These are phyloP conservation scores for Macrotrachela quadricornifera DNA, from an alignment of 1,140 invertebrate species.

Conservation along the genomic window DNA sequence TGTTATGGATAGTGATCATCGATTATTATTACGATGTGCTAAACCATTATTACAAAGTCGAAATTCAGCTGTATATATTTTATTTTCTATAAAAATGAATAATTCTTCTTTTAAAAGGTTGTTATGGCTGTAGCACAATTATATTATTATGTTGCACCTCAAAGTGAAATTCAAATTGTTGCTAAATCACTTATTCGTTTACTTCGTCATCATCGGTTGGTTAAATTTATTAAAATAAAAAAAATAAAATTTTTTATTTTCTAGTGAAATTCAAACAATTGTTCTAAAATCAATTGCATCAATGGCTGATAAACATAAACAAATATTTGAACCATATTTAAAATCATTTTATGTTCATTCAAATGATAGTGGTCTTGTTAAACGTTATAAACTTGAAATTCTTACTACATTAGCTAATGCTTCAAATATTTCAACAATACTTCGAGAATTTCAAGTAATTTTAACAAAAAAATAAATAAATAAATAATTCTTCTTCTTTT, in stretches of 20 bases:
- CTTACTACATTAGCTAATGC: slow-evolving; percentile 85
- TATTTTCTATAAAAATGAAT: background rate
- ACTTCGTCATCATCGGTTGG: slow-evolving; percentile 47
- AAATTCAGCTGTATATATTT: slow-evolving; percentile 53
- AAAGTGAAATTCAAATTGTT: slow-evolving; percentile 49
- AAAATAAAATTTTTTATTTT: no score
- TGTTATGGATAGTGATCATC: slow-evolving; percentile 63
- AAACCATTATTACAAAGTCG: slow-evolving; percentile 81
- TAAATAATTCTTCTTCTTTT: no score
- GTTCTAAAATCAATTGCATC: slow-evolving; percentile 7
- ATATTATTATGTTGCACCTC: slow-evolving; percentile 79
- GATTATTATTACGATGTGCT: slow-evolving; percentile 60
- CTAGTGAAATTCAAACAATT: slow-evolving; percentile 5
- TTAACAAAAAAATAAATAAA: no score
- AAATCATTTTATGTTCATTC: slow-evolving; percentile 94
- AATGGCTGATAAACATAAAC: slow-evolving; percentile 4
- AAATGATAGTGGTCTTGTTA: slow-evolving; percentile 84
- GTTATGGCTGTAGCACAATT: slow-evolving; percentile 75
- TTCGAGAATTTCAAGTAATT: slow-evolving; percentile 55
- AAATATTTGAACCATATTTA: slow-evolving; percentile 86
- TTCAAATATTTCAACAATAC: slow-evolving; percentile 72
- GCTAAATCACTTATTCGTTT: slow-evolving; percentile 76
- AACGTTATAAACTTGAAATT: slow-evolving; percentile 89
- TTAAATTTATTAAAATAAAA: background rate
- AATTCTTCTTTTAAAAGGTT: slow-evolving; percentile 37